Conservation (phyloP, 2,113 vertebrate species). For the Perca fluviatilis region DNA sequence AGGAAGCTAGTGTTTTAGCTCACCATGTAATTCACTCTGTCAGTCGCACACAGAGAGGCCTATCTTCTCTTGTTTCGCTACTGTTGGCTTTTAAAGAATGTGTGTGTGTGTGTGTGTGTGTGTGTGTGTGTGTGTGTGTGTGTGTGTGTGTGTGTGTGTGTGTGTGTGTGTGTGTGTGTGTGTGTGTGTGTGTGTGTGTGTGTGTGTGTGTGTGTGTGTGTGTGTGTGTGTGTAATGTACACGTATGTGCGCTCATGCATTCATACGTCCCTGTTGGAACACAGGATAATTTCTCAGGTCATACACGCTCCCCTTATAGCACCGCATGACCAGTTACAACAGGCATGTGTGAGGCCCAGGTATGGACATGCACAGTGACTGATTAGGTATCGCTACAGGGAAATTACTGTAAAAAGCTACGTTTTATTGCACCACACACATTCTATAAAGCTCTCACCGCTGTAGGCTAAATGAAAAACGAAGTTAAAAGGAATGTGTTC, state of each 20-base stretch:
- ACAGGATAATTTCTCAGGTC: conserved; percentile 68
- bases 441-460: conserved; percentile 24
- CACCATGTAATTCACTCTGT: conserved; percentile 79
- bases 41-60: conserved; percentile 69
- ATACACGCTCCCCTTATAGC: conserved; percentile 59
- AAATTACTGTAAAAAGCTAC: conserved; percentile 51
- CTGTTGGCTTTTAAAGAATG: conserved; percentile 75
- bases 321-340: conserved; percentile 73
- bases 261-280: conserved; percentile 45
- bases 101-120: conserved; percentile 33
- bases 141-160: conserved; percentile 40
- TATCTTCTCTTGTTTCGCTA: conserved; percentile 74
- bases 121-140: conserved; percentile 39
- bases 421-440: conserved; percentile 71
- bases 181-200: conserved; percentile 40
- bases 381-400: conserved; percentile 65
- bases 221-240: conserved; percentile 34
- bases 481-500: conserved; percentile 58
- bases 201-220: conserved; percentile 40
- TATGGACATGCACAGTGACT: conserved; percentile 56
- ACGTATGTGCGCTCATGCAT: conserved; percentile 16
- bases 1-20: conserved; percentile 73
- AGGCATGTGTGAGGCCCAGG: conserved; percentile 70
- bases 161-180: conserved; percentile 40
- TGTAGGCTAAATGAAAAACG: conserved; percentile 56